phyloP scores from a whole-genome alignment of 2,113 vertebrate species.

The Tragelaphus imberbis region DNA sequence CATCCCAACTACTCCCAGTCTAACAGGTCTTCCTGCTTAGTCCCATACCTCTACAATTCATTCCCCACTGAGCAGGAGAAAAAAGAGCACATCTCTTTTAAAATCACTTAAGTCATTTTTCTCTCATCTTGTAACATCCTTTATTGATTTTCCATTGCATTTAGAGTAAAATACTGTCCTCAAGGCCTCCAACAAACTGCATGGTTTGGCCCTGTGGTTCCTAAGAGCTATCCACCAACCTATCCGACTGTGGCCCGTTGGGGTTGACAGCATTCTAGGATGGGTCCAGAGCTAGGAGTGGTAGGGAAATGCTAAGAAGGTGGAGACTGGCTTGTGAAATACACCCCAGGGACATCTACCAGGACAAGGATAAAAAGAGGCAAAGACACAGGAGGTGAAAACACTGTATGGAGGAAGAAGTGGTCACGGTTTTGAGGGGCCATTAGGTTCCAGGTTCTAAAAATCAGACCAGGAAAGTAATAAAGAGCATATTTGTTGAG shows the following conservation, averaged over 20 bases:
- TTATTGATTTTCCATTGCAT: neutral
- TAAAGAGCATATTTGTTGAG: neutral
- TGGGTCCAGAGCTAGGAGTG: neutral
- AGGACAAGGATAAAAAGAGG: neutral
- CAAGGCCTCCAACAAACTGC: neutral
- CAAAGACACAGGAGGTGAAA: neutral
- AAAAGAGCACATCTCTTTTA: neutral
- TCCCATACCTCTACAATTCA: neutral
- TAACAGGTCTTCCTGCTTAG: neutral
- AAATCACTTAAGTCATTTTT: neutral
- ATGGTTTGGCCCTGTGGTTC: neutral
- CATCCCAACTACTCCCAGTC: neutral
- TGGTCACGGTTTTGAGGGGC: neutral
- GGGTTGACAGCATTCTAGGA: neutral
- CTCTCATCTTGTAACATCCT: neutral
- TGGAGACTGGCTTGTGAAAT: neutral
- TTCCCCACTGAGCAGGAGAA: neutral
- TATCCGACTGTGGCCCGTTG: neutral
- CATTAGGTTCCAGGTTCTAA: neutral
- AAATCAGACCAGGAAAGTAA: neutral
- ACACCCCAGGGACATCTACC: neutral
- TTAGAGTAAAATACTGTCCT: conserved; percentile 11
- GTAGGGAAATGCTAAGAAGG: neutral
- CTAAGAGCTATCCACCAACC: neutral
- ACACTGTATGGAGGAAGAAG: neutral